phyloP scores from a whole-genome alignment of 1,140 invertebrate species.

The Cataglyphis hispanica region DNA sequence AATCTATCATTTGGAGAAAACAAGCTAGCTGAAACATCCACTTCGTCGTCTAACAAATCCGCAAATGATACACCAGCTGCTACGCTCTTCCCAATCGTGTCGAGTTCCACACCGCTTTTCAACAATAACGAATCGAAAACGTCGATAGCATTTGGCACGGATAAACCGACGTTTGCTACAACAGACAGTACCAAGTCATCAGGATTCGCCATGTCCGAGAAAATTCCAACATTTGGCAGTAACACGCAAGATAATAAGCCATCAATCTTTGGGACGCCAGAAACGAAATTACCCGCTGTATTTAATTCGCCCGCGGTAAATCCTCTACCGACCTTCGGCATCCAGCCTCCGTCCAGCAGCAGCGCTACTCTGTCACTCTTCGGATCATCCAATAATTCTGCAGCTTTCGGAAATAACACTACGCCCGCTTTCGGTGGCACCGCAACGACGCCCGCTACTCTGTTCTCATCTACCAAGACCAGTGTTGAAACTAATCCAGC shows the following conservation, averaged over 20 bases:
- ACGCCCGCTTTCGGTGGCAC: conserved; percentile 51
- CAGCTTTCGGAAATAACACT: conserved; percentile 68
- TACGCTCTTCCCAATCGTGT: conserved; percentile 57
- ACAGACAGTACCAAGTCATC: conserved; percentile 39
- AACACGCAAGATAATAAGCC: conserved; percentile 68
- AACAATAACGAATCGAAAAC: conserved; percentile 63
- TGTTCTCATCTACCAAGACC: conserved; percentile 71
- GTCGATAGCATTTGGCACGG: conserved; percentile 63
- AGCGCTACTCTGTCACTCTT: conserved; percentile 47
- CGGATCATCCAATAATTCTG: conserved; percentile 27
- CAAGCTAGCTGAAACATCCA: conserved; percentile 38
- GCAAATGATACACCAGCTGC: not conserved
- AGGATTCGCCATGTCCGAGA: conserved; percentile 54
- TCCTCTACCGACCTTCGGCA: conserved; percentile 68
- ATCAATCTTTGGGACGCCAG: conserved; percentile 68
- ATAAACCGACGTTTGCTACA: conserved; percentile 59
- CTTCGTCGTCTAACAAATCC: conserved; percentile 10
- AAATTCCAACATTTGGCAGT: conserved; percentile 67
- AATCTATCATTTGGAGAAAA: conserved; percentile 65
- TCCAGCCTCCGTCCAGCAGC: conserved; percentile 47
- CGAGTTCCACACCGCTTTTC: conserved; percentile 58
- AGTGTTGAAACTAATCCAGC: conserved; percentile 52
- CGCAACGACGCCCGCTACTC: conserved; percentile 53
- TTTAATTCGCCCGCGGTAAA: conserved; percentile 61
- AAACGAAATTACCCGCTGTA: conserved; percentile 65